Conservation (phyloP, 2,888 invertebrate species). For the Rotaria macrura region DNA sequence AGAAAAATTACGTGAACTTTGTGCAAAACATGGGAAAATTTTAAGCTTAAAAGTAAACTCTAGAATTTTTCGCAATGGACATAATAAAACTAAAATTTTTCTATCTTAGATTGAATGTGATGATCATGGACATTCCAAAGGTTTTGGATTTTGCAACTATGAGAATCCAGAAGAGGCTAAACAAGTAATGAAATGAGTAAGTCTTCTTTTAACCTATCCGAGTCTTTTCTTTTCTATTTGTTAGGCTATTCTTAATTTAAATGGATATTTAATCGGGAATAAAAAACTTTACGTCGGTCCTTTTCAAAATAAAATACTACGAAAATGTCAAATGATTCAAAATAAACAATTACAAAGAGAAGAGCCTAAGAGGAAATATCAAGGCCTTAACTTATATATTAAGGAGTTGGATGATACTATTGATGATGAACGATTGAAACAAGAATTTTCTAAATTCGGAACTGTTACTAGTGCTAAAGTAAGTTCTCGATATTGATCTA, state of each 20-base stretch:
- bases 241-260: constrained; percentile 2
- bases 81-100: no score
- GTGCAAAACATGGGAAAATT: constrained; percentile 70
- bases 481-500: neutral
- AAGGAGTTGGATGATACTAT: constrained; percentile 96
- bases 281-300: constrained; percentile 74
- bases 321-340: constrained; percentile 86
- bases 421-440: constrained; percentile 85
- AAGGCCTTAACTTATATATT: constrained; percentile 92
- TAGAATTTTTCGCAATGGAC: no score
- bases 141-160: constrained; percentile 97
- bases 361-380: constrained; percentile 70
- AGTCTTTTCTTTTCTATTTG: neutral
- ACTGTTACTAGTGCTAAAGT: constrained; percentile 98
- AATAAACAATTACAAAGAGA: constrained; percentile 90
- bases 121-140: constrained; percentile 61
- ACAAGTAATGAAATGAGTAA: constrained; percentile 7
- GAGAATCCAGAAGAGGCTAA: constrained; percentile 84
- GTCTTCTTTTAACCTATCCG: neutral
- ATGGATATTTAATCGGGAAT: constrained; percentile 12
- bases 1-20: constrained; percentile 75
- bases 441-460: constrained; percentile 87
- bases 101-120: constrained; percentile 69
- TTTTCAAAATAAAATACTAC: constrained; percentile 97
- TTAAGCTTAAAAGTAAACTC: constrained; percentile 49